Evolutionary conservation across 30 jellyfish, hydroid and myxozoan species (phyloP).

Genomic region (Pelagia noctiluca): DNA sequence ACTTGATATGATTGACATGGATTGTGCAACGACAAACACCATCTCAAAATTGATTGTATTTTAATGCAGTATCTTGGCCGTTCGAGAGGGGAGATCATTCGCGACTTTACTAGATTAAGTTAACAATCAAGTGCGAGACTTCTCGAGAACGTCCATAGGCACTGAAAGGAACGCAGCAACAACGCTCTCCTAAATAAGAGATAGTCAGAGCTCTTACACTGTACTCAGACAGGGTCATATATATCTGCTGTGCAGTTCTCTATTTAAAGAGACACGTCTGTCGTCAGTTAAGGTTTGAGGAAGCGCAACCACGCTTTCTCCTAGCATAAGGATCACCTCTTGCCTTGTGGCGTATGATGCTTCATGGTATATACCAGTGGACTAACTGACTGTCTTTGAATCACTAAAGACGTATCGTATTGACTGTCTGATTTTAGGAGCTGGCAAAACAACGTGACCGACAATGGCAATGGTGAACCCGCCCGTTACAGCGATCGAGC

Average conservation of each 20-base stretch:
- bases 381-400: too few relatives aligned
- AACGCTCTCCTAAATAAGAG: too few relatives aligned
- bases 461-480: conserved; percentile 71
- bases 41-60: conserved; percentile 83
- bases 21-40: conserved; percentile 83
- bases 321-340: too few relatives aligned
- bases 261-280: too few relatives aligned
- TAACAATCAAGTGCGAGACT: conserved; percentile 61
- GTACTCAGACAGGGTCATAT: too few relatives aligned
- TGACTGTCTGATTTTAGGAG: conserved; percentile 47
- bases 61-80: conserved; percentile 77
- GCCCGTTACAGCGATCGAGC: conserved; percentile 55
- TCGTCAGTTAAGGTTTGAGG: too few relatives aligned
- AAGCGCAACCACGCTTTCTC: too few relatives aligned
- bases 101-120: conserved; percentile 75
- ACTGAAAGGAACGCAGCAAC: neutral
- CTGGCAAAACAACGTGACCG: neutral
- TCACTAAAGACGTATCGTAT: too few relatives aligned
- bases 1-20: conserved; percentile 87
- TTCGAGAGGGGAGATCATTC: conserved; percentile 72
- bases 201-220: too few relatives aligned
- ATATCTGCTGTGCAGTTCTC: too few relatives aligned
- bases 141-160: neutral
- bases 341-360: too few relatives aligned
- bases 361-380: too few relatives aligned